Evolutionary conservation across 1,140 invertebrate genomes (phyloP).

Genomic region (Brachionus asplanchnoidis): DNA sequence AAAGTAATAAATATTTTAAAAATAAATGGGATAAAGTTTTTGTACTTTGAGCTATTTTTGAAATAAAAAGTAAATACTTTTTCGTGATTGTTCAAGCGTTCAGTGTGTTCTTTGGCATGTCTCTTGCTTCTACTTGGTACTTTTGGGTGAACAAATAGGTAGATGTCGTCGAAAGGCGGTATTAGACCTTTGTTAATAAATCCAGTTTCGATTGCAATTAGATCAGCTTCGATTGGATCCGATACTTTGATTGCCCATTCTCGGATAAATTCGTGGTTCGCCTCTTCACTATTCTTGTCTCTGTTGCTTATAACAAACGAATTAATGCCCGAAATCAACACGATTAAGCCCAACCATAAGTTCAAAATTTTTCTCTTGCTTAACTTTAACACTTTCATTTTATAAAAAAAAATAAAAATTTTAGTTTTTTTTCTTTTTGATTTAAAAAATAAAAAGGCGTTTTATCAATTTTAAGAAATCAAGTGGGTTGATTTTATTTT

Average conservation of each 20-base stretch:
- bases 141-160: slow-evolving; percentile 16
- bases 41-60: not conserved
- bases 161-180: slow-evolving; percentile 29
- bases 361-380: not conserved
- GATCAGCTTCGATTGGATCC: slow-evolving; percentile 32
- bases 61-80: not conserved
- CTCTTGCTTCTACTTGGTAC: not conserved
- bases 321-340: not conserved
- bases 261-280: not conserved
- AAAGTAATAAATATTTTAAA: not conserved
- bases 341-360: not conserved
- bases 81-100: slow-evolving; percentile 35
- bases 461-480: not conserved
- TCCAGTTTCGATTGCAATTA: slow-evolving; percentile 29
- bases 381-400: slow-evolving; percentile 33
- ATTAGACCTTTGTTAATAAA: slow-evolving; percentile 28
- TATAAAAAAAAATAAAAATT: slow-evolving; percentile 19
- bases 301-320: not conserved
- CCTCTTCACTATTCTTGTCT: not conserved
- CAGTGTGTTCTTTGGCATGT: slow-evolving; percentile 15
- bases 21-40: not conserved
- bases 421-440: not conserved
- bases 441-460: not conserved
- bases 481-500: not conserved
- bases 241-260: slow-evolving; percentile 39